A percentile compares a stretch with the other conserved stretches of the same genome.
phyloP scores from a whole-genome alignment of 1,140 invertebrate genomes.

The Microplitis demolitor region DNA sequence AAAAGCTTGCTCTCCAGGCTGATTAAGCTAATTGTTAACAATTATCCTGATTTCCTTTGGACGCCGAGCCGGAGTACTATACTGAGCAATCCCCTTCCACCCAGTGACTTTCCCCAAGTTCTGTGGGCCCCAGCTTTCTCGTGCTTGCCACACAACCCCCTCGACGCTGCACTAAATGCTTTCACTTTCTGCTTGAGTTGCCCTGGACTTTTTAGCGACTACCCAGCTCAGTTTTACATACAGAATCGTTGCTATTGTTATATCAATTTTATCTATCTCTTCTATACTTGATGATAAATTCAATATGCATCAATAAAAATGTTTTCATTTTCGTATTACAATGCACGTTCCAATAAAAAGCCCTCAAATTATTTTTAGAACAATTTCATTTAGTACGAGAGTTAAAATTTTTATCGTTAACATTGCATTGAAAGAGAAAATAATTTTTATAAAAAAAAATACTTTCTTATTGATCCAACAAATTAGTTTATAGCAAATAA shows the following conservation, averaged over 20 bases:
- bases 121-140: constrained; percentile 23
- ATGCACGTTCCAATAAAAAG: too few species aligned
- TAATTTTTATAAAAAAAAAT: too few species aligned
- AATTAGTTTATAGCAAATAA: too few species aligned
- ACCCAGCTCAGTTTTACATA: constrained; percentile 1
- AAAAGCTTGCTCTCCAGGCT: constrained; percentile 53
- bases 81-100: constrained; percentile 42
- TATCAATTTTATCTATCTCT: constrained; percentile 16
- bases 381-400: too few species aligned
- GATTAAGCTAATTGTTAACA: constrained; percentile 63
- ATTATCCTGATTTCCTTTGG: constrained; percentile 60
- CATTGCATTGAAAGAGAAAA: too few species aligned
- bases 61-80: constrained; percentile 39
- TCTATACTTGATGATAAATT: background rate
- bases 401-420: too few species aligned
- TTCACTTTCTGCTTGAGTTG: constrained; percentile 40
- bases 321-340: constrained; percentile 8
- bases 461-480: too few species aligned
- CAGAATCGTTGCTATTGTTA: constrained; percentile 30
- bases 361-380: too few species aligned
- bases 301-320: constrained; percentile 15
- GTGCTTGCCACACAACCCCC: constrained; percentile 11
- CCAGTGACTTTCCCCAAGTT: constrained; percentile 33
- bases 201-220: background rate
- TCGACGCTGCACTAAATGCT: constrained; percentile 40